Base-by-base conservation (phyloP, 2,888 invertebrate genomes). In the Chymomyza procnemis region DNA sequence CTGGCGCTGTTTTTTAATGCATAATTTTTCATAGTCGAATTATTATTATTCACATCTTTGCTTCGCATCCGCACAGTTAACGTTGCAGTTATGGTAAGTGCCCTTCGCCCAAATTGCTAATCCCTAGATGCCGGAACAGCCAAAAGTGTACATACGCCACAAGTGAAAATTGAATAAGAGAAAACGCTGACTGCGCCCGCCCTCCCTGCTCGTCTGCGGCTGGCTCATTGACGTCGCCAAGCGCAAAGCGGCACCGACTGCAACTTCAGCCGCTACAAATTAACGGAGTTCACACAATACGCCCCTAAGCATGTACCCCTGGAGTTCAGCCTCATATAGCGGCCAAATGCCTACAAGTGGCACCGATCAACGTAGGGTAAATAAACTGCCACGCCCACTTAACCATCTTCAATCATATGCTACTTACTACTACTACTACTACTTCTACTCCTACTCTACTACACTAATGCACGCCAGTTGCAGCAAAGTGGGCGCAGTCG, bases 261-360 rank as follows among this genome's bases (percentile, higher is more conserved):
- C 65, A 57, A 64, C 62, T 60, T 41, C 67, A 71, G 66, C 70
- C 61, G 74, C 59, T 5, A 2, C 16, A 19, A 8, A 26, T 54
- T 61, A 64, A 61, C 60, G 65, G 30, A 19, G 57, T 50, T 47
- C 4, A 26, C 3, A n/a, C 46, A 34, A 60, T 50, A 67, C 65
- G 47, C 22, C 54, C 66, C 34, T 41, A 41, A 67, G 60, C 71
- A 90, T 90, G 90, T 90, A 90, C 82, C 90, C 90, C 75, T 90
- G 90, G 90, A 90, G 85, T 76, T 90, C 90, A 57, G 84, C 90
- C 78, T 79, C 89, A 69, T 90, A 89, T 80, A 88, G 87, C 80
- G 86, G 79, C 64, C 84, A 74, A 76, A 79, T 66, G 69, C 74
- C 78, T 61, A 76, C 61, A 73, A 74, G 70, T 72, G 34, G 16